Evolutionary conservation across 2,888 invertebrate genomes (phyloP).

Genomic region (Steinernema scapterisci): DNA sequence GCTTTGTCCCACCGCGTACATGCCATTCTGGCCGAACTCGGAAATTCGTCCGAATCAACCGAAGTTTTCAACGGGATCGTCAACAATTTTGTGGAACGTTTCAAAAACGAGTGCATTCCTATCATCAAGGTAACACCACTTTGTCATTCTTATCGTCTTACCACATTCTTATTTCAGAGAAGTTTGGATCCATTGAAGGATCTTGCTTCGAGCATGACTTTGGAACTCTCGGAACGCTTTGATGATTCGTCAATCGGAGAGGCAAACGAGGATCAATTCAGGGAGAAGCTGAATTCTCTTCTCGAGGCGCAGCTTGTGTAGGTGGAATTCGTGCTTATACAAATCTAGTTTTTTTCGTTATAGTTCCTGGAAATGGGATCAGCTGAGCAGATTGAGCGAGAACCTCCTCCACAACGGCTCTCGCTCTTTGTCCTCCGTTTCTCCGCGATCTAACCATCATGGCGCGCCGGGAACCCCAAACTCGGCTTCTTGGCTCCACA

Average conservation of each 20-base stretch:
- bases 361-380: slow-evolving; percentile 27
- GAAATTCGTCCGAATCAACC: background rate
- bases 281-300: slow-evolving; percentile 17
- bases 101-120: slow-evolving; percentile 17
- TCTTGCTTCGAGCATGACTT: background rate
- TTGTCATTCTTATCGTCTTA: background rate
- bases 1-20: slow-evolving; percentile 13
- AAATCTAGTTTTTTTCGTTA: background rate
- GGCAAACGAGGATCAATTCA: slow-evolving; percentile 20
- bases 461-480: slow-evolving; percentile 20
- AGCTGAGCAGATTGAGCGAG: slow-evolving; percentile 30
- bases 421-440: slow-evolving; percentile 7
- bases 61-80: background rate
- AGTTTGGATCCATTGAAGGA: slow-evolving; percentile 8
- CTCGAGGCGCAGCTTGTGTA: slow-evolving; percentile 19
- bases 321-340: background rate
- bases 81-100: slow-evolving; percentile 13
- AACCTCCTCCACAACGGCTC: slow-evolving; percentile 25
- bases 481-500: slow-evolving; percentile 22
- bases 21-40: slow-evolving; percentile 18
- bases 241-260: slow-evolving; percentile 19
- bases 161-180: background rate
- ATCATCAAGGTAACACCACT: background rate
- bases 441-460: slow-evolving; percentile 15
- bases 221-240: slow-evolving; percentile 12